Evolutionary conservation across 2,797 vertebrate genomes (phyloP), one percentile per base, ranked within the genome.

Genomic region (Mormyrops attenuatus): DNA sequence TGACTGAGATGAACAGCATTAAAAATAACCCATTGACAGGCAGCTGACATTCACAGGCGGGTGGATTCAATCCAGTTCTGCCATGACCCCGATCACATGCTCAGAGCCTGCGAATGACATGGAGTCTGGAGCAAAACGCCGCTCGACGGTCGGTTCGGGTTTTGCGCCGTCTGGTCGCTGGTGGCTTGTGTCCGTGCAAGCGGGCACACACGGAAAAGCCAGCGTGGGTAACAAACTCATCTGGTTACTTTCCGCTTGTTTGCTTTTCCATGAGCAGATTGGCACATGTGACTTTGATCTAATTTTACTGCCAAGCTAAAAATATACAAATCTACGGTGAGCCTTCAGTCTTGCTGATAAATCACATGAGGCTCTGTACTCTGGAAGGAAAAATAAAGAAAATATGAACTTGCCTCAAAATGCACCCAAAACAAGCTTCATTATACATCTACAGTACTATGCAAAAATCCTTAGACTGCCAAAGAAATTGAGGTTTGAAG

Each of bases 1-100:
- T 13, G 85, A 55, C 89, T 49, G 30, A 66, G 55, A 88, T 55
- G 57, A 90, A 88, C 88, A 89, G 50, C 50, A 89, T 90, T 82
- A 89, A 63, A 89, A 88, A 84, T 89, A 90, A 88, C 90, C 30
- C 47, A 52, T 80, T 82, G 26, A 88, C 41, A 41, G 80, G 26
- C 80, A 85, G 77, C 89, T 90, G 89, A 88, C 88, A 89, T 69
- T 87, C 55, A 86, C 63, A 53, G 53, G 38, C 8, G 47, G 30
- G 5, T 50, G 82, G 30, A 69, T 30, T 38, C 47, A 41, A 55
- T 52, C 53, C 52, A 84, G 0, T 44, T 3, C 17, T 20, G 49
- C 38, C 7, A 26, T 55, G 49, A 69, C n/a, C 26, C 22, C 41
- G 22, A 20, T 89, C 82, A 88, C 85, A 63, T 87, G 88, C 57